phyloP scores from a whole-genome alignment of 2,888 invertebrate species.

The Drosophila barbarae region DNA sequence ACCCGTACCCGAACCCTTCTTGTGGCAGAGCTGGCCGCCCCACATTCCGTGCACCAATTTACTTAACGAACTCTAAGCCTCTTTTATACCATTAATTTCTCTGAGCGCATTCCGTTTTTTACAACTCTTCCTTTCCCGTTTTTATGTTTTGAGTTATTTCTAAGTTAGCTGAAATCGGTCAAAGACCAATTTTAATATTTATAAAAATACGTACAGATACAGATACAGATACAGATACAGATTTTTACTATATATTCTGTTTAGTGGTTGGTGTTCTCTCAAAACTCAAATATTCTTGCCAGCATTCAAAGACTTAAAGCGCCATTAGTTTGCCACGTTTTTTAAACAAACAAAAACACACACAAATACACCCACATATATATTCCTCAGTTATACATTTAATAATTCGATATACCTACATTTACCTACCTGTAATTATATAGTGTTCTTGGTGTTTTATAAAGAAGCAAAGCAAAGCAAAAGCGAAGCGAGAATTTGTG shows the following conservation, averaged over 20 bases:
- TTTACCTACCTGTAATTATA: conserved; percentile 20
- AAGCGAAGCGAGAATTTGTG: conserved; percentile 45
- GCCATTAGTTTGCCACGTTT: conserved; percentile 60
- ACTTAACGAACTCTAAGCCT: conserved; percentile 53
- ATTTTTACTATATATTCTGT: conserved; percentile 12
- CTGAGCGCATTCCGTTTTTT: conserved; percentile 60
- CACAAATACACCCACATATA: conserved; percentile 31
- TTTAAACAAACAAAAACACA: conserved; percentile 36
- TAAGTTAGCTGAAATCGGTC: conserved; percentile 53
- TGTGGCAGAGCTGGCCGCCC: conserved; percentile 40
- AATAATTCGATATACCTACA: conserved; percentile 26
- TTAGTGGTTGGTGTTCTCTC: conserved; percentile 55
- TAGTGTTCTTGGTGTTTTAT: conserved; percentile 39
- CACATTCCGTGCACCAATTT: conserved; percentile 71
- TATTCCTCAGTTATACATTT: conserved; percentile 51
- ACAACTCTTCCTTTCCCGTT: conserved; percentile 21
- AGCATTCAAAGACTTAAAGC: conserved; percentile 67
- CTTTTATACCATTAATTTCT: conserved; percentile 21
- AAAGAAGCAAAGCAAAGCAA: conserved; percentile 20
- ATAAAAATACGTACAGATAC: conserved; percentile 24
- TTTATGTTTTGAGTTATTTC: conserved; percentile 48
- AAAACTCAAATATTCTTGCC: conserved; percentile 66
- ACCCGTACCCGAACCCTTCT: conserved; percentile 20
- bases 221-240: conserved; percentile 2
- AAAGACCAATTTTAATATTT: conserved; percentile 55